Percentiles rank a stretch among this genome's conserved stretches.
Conservation (phyloP, 2,113 vertebrate species). For the Tragelaphus scriptus region DNA sequence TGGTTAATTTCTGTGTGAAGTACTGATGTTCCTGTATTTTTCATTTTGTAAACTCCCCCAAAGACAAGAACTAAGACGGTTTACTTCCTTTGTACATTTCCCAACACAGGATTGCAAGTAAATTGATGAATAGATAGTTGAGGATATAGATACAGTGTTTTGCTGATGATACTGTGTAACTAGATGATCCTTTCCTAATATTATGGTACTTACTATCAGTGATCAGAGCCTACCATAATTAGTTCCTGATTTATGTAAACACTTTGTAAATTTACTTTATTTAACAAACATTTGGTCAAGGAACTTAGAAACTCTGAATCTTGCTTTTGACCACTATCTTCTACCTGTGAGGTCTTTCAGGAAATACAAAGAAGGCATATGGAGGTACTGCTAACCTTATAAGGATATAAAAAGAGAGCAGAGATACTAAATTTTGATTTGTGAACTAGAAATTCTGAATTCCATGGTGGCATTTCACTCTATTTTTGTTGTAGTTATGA, state of each 20-base stretch:
- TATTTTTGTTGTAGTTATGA: background rate
- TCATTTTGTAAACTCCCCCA: background rate
- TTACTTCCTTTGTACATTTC: background rate
- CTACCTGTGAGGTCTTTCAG: background rate
- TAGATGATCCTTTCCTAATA: background rate
- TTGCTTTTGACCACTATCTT: background rate
- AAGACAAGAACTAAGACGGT: background rate
- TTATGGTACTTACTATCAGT: background rate
- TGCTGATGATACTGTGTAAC: background rate
- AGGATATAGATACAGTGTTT: slow-evolving; percentile 74
- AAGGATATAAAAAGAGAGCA: background rate
- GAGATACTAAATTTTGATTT: background rate
- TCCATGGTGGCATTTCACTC: background rate
- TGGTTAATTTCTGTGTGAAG: background rate
- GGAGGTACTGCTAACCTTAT: background rate
- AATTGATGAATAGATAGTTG: background rate
- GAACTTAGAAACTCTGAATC: background rate
- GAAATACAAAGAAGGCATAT: background rate
- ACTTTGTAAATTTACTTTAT: background rate
- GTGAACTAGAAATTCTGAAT: background rate
- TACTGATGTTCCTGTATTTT: background rate
- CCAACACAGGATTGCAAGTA: background rate
- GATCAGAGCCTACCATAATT: background rate
- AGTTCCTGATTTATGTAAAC: background rate
- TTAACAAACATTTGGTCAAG: background rate